A percentile compares a stretch with the other conserved stretches of the same genome.
Conservation (phyloP, 2,888 invertebrate species). For the Cheilosia vernalis region DNA sequence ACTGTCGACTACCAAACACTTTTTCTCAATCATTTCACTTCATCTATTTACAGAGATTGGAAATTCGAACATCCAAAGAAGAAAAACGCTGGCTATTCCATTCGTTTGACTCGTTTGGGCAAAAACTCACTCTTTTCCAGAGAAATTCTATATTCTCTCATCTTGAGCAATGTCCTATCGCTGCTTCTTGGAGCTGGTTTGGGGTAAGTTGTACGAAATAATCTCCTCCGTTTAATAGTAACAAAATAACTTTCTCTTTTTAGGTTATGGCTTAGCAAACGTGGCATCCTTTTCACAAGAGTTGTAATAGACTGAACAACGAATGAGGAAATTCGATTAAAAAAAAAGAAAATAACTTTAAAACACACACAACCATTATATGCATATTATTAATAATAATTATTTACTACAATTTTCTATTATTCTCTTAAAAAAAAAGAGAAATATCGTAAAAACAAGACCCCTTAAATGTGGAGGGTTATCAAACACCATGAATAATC, state of each 20-base stretch:
- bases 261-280: conserved; percentile 88
- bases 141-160: conserved; percentile 94
- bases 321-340: conserved; percentile 49
- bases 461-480: not conserved
- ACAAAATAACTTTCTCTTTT: conserved; percentile 77
- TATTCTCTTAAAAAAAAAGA: conserved; percentile 50
- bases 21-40: not conserved
- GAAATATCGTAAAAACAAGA: not conserved
- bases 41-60: conserved; percentile 88
- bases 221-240: not conserved
- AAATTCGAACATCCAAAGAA: conserved; percentile 91
- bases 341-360: conserved; percentile 12
- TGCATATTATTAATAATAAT: conserved; percentile 67
- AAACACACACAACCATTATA: conserved; percentile 55
- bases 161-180: conserved; percentile 95
- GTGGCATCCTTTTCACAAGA: conserved; percentile 82
- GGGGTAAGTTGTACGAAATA: conserved; percentile 86
- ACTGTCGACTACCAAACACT: no score
- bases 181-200: conserved; percentile 95
- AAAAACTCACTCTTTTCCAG: conserved; percentile 93
- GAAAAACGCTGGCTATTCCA: conserved; percentile 85
- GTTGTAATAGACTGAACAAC: conserved; percentile 82
- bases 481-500: conserved; percentile 9
- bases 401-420: conserved; percentile 71
- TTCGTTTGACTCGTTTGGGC: conserved; percentile 90